phyloP scores from a whole-genome alignment of 2,888 invertebrate species.

The Cetonia aurata region DNA sequence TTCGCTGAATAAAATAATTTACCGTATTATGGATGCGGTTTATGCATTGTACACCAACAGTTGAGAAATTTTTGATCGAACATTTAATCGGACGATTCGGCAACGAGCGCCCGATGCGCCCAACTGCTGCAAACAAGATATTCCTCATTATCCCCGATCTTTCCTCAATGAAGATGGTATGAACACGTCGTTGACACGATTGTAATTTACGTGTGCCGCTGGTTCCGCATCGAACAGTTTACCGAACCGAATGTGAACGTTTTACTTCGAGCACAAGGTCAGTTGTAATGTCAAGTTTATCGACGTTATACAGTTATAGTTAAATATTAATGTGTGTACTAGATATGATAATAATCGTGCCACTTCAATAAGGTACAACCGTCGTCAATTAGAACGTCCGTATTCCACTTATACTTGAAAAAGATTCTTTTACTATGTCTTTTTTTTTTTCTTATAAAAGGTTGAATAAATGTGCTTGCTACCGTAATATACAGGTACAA shows the following conservation, averaged over 20 bases:
- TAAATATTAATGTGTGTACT: conserved; percentile 36
- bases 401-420: no score
- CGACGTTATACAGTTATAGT: conserved; percentile 40
- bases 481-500: no score
- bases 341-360: conserved; percentile 23
- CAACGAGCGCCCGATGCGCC: not conserved
- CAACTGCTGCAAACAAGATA: conserved; percentile 18
- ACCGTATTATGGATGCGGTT: conserved; percentile 10
- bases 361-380: not conserved
- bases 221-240: conserved; percentile 15
- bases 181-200: conserved; percentile 1
- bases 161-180: conserved; percentile 24
- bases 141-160: conserved; percentile 16
- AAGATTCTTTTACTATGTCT: no score
- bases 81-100: conserved; percentile 16
- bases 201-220: conserved; percentile 16
- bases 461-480: no score
- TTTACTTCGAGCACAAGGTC: conserved; percentile 37
- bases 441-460: no score
- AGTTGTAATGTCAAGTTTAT: conserved; percentile 38
- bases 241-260: conserved; percentile 29
- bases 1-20: not conserved
- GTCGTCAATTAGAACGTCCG: no score
- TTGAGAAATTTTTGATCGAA: conserved; percentile 30
- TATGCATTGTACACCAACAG: not conserved